These are phyloP conservation scores for Schizopygopsis pylzovi DNA, from an alignment of 2,797 vertebrate species.

Conservation along the genomic window DNA sequence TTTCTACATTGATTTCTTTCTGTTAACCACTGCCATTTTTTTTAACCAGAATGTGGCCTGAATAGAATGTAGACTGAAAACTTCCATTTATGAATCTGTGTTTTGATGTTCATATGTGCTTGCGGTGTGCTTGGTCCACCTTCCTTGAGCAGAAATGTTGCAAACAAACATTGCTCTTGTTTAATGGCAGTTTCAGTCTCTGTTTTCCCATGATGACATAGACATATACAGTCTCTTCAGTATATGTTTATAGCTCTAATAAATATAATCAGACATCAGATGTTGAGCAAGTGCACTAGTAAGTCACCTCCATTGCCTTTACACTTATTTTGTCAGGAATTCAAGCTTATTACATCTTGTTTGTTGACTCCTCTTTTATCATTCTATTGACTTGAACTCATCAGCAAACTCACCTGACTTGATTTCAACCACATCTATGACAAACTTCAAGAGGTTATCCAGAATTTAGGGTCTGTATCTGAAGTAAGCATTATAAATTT, in stretches of 20 bases:
- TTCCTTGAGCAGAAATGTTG: conserved; percentile 4
- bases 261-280: background rate
- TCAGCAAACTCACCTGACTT: background rate
- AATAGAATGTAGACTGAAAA: background rate
- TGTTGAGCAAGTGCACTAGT: background rate
- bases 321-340: background rate
- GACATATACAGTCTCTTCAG: background rate
- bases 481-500: conserved; percentile 32
- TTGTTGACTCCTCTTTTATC: background rate
- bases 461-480: conserved; percentile 25
- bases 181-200: conserved; percentile 12
- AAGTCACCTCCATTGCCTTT: conserved; percentile 4
- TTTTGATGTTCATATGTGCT: background rate
- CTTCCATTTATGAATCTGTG: background rate
- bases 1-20: conserved; percentile 30
- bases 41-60: conserved; percentile 4
- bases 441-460: background rate
- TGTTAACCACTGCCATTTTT: conserved; percentile 49
- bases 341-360: background rate
- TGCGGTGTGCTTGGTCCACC: background rate
- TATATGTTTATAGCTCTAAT: background rate
- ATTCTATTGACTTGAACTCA: conserved; percentile 13
- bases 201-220: background rate
- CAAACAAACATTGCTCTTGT: background rate
- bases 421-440: background rate